Conservation (phyloP, 2,888 invertebrate genomes). For the Hedychridium roseum region DNA sequence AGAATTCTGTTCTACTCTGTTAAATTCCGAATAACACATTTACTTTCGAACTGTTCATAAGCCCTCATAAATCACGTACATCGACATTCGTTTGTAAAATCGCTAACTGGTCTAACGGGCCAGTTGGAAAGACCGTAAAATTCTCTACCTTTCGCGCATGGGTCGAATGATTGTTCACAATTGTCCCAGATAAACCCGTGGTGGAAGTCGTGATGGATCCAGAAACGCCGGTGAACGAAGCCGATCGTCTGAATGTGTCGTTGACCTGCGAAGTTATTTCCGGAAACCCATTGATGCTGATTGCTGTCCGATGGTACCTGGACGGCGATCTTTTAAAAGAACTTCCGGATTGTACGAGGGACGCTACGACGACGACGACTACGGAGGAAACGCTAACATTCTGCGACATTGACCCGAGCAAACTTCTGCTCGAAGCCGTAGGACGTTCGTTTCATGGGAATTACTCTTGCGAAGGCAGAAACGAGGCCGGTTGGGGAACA, state of each 20-base stretch:
- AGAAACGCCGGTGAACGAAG: slow-evolving; percentile 79
- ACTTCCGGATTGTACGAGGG: slow-evolving; percentile 80
- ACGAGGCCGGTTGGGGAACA: slow-evolving; percentile 88
- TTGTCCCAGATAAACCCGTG: slow-evolving; percentile 76
- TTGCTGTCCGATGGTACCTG: slow-evolving; percentile 86
- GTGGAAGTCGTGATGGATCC: slow-evolving; percentile 82
- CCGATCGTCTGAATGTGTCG: slow-evolving; percentile 81
- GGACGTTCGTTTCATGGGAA: slow-evolving; percentile 90
- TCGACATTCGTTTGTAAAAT: no score
- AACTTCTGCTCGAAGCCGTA: slow-evolving; percentile 85
- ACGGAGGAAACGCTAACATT: slow-evolving; percentile 66
- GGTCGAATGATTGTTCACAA: no score
- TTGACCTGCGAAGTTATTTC: slow-evolving; percentile 80
- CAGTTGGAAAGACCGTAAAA: no score
- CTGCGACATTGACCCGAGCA: slow-evolving; percentile 87
- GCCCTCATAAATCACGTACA: no score
- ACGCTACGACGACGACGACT: slow-evolving; percentile 43
- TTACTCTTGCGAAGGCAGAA: slow-evolving; percentile 91
- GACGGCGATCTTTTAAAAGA: slow-evolving; percentile 85
- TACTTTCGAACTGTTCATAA: no score
- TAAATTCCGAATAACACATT: no score
- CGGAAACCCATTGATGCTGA: slow-evolving; percentile 79
- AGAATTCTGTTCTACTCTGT: no score
- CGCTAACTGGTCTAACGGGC: no score
- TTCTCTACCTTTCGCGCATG: no score